These are phyloP conservation scores for Corythaeola cristata DNA, from an alignment of 2,113 vertebrate genomes.

Conservation along the genomic window DNA sequence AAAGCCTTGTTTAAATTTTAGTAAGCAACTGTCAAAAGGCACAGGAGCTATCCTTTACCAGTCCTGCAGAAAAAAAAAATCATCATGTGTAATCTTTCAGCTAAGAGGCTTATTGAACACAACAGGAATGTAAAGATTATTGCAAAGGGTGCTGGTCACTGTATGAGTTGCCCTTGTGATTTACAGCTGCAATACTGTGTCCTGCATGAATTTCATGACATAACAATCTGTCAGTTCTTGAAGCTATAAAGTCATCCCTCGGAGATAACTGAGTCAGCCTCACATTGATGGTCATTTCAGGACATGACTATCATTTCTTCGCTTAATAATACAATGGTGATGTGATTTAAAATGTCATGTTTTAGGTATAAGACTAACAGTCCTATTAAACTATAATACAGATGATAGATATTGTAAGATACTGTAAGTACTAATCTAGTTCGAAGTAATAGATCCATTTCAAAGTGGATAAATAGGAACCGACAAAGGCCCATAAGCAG, in stretches of 20 bases:
- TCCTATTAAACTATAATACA: background rate
- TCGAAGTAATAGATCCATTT: background rate
- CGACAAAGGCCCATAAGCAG: background rate
- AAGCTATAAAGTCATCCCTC: conserved; percentile 11
- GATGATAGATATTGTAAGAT: background rate
- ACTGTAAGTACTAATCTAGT: background rate
- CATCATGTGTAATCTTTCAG: background rate
- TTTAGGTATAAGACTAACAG: conserved; percentile 3
- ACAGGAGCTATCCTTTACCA: background rate
- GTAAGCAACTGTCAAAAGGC: background rate
- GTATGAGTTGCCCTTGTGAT: conserved; percentile 14
- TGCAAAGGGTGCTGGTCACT: background rate
- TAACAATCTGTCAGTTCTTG: background rate
- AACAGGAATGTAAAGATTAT: conserved; percentile 32
- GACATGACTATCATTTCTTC: background rate
- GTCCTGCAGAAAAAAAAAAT: background rate
- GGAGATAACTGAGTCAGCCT: background rate
- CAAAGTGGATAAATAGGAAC: background rate
- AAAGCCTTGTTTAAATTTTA: conserved; percentile 1
- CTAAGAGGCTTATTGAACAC: conserved; percentile 24
- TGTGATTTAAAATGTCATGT: background rate
- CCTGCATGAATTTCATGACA: conserved; percentile 3
- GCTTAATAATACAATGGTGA: background rate
- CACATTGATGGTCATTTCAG: background rate
- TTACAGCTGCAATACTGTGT: background rate